phyloP scores from a whole-genome alignment of 2,888 invertebrate species.

The Arctia plantaginis region DNA sequence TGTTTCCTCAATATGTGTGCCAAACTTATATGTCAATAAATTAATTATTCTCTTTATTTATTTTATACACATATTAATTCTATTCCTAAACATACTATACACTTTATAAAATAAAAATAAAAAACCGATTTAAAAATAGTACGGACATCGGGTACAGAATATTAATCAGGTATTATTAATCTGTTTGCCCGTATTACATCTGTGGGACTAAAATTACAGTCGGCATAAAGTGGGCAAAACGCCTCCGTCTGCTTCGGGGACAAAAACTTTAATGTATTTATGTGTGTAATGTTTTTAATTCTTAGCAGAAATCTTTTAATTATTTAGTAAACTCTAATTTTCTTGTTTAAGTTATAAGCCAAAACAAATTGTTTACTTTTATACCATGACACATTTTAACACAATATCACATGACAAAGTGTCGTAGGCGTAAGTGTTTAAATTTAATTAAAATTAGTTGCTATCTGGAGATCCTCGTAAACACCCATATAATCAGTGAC shows the following conservation, averaged over 20 bases:
- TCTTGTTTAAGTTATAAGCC: not conserved
- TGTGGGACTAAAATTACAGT: not conserved
- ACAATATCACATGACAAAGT: not conserved
- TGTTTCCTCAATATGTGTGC: not conserved
- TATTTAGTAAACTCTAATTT: not conserved
- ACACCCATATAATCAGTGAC: not conserved
- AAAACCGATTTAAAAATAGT: no score
- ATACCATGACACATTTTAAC: not conserved
- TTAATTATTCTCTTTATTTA: no score
- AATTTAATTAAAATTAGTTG: not conserved
- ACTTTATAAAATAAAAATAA: no score
- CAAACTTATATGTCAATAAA: no score
- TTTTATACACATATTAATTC: no score
- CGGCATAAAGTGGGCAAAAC: not conserved
- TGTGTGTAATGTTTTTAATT: not conserved
- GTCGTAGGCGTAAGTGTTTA: not conserved
- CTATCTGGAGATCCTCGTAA: not conserved
- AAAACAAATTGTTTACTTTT: not conserved
- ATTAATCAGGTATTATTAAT: no score
- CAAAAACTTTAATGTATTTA: not conserved
- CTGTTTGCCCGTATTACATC: no score
- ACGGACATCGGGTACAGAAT: no score
- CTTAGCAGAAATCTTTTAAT: not conserved
- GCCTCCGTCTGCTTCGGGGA: not conserved
- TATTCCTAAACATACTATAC: no score